A percentile compares a stretch with the other conserved stretches of the same genome.
Conservation (phyloP, 1,140 invertebrate species). For the Diorhabda carinulata region DNA sequence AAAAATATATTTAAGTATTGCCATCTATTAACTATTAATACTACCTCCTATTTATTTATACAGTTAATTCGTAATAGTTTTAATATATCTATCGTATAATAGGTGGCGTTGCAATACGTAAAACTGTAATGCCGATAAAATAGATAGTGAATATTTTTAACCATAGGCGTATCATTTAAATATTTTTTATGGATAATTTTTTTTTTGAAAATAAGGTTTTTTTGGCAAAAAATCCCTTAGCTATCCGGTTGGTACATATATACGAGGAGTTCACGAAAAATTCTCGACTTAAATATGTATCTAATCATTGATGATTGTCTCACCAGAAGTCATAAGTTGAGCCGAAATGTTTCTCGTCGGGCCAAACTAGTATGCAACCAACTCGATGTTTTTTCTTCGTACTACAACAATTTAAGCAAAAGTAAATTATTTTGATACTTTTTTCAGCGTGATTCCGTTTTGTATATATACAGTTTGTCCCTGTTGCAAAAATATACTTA, state of each 20-base stretch:
- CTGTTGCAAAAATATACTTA: conserved; percentile 47
- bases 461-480: background rate
- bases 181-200: too few species aligned
- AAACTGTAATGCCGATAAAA: too few species aligned
- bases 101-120: too few species aligned
- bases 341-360: conserved; percentile 57
- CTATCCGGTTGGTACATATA: too few species aligned
- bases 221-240: background rate
- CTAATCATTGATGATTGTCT: conserved; percentile 34
- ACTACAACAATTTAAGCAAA: conserved; percentile 42
- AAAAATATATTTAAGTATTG: conserved; percentile 10
- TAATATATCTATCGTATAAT: conserved; percentile 6
- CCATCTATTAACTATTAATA: too few species aligned
- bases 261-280: too few species aligned
- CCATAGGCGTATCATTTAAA: too few species aligned
- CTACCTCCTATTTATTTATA: background rate
- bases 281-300: too few species aligned
- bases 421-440: background rate
- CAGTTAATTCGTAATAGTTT: conserved; percentile 1
- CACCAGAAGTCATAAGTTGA: conserved; percentile 64
- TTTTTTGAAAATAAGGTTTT: too few species aligned
- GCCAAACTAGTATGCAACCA: conserved; percentile 66
- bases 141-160: too few species aligned
- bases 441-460: background rate
- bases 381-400: conserved; percentile 52